phyloP scores from a whole-genome alignment of 2,888 invertebrate species.

The Andrena hattorfiana region DNA sequence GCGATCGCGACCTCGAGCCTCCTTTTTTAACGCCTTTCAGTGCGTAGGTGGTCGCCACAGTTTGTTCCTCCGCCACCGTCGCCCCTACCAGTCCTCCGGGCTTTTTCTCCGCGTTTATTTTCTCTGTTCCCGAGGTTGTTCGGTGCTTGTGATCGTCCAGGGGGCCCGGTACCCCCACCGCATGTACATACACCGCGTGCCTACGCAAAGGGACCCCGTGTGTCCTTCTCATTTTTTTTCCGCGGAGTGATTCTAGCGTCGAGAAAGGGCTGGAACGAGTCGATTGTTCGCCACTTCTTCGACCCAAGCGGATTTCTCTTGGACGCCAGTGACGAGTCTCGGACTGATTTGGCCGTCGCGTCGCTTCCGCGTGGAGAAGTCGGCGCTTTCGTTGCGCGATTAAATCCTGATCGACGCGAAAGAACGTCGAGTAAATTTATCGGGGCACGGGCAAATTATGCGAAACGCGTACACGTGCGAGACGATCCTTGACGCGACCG shows the following conservation, averaged over 20 bases:
- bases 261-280: background rate
- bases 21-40: conserved; percentile 39
- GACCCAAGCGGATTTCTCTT: background rate
- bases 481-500: conserved; percentile 29
- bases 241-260: conserved; percentile 20
- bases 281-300: background rate
- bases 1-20: conserved; percentile 27
- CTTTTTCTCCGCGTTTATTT: conserved; percentile 39
- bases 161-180: conserved; percentile 18
- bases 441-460: conserved; percentile 26
- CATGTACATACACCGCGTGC: conserved; percentile 23
- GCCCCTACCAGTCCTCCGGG: conserved; percentile 2
- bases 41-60: conserved; percentile 63
- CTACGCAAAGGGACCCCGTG: conserved; percentile 51
- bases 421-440: conserved; percentile 13
- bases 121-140: conserved; percentile 32
- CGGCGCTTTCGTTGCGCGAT: conserved; percentile 4
- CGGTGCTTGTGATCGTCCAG: conserved; percentile 48
- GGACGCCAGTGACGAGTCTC: background rate
- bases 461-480: conserved; percentile 35
- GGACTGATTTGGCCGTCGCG: background rate
- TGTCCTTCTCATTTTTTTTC: background rate
- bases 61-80: conserved; percentile 21
- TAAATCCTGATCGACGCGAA: background rate
- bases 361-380: background rate